Evolutionary conservation across 2,888 invertebrate genomes (phyloP), one percentile per base, ranked within the genome.

Genomic region (Neoaliturus tenellus): DNA sequence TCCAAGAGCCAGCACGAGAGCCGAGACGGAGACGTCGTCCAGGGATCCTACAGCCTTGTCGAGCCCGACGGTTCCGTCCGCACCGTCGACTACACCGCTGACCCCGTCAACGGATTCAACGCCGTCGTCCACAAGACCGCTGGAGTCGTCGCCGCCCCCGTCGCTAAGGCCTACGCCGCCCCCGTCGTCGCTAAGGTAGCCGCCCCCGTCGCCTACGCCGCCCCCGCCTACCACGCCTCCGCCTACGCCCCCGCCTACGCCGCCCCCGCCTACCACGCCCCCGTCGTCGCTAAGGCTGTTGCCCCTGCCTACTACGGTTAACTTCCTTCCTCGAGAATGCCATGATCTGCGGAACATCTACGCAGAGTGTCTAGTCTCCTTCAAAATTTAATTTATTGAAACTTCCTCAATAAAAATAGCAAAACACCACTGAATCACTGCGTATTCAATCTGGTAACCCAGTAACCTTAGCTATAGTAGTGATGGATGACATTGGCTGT

Each of bases 1-100:
- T 90, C 91, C 83, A 93, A 93, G 90, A 91, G 90, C 87, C 93
- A 93, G 89, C 91, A 91, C 86, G 93, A 93, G 89, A 90, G 90
- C 83, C 91, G 93, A 80, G 90, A 90, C 85, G 93, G 92, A 85
- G 93, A 92, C 88, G 91, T 91, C 84, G 93, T 93, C 71, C 92
- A 91, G 86, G 93, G 93, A 84, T 90, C 91, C 85, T 93, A 93
- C 89, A 91, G 91, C 71, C 88, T 93, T 89, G 88, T 82, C 33
- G 82, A 82, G 73, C 82, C 82, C 39, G 82, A 82, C 82, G 82
- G 82, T 55, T 73, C 82, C 73, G 55, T 73, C 73, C 82, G 82
- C 69, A 82, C 82, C 41, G 82, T 82, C 51, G 82, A 82, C 71
- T 82, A 82, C 82, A 82, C 82, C 69, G 82, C 82, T 33, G 82